Base-by-base conservation (phyloP, 2,888 invertebrate species). In the Machimus atricapillus region DNA sequence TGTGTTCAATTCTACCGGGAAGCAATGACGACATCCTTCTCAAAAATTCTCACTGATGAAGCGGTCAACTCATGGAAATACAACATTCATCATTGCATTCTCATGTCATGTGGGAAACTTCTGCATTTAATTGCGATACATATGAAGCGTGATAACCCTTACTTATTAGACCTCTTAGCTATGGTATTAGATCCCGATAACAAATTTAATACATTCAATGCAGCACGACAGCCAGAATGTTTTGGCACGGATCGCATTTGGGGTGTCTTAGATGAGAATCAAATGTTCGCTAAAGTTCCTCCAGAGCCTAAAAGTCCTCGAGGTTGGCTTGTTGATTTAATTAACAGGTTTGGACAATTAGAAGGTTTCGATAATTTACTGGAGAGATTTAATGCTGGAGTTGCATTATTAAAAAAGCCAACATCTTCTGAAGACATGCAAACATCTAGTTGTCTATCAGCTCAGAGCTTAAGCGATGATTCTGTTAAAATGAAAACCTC, bases 51-150 rank as follows among this genome's bases (percentile, higher is more conserved):
- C 91, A 98, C 98, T 23, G 99, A 99, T 93, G 99, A 99, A 93
- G 98, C 99, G 86, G 98, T 99, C 85, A 97, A 97, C 91, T 98
- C 98, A 91, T 99, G 99, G 99, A 99, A 98, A 93, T 95, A 96
- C 91, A 98, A 98, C 93, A 99, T 99, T 91, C 98, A 99, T 93
- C 96, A 96, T 92, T 98, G 98, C 93, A 98, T 99, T 90, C 95
- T 97, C 91, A 96, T 97, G 90, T 98, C 98, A 92, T 98, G 98
- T 91, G 96, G 97, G 92, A 96, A 97, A 92, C 94, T 98, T 90
- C 95, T 99, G 89, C 97, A 98, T 93, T 94, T 99, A 90, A 97
- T 98, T 94, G 98, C 98, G 89, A 94, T 97, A 90, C 98, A 98
- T 93, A 94, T 99, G 92, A 94, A 94, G 87, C 95, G 96, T 90